A percentile compares a stretch with the other conserved stretches of the same genome.
phyloP scores from a whole-genome alignment of 2,888 invertebrate genomes.

The Thumatha senex region DNA sequence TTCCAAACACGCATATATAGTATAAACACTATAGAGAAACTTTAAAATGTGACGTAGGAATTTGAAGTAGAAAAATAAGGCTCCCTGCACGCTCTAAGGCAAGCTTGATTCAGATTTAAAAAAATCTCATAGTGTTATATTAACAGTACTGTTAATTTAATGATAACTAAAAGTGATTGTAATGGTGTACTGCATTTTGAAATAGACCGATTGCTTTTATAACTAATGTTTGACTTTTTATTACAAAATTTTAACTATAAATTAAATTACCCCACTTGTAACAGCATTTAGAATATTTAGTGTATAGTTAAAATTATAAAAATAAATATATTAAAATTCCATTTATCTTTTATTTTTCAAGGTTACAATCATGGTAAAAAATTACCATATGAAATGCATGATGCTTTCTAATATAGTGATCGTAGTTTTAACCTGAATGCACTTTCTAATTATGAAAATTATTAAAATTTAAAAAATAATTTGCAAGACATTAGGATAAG shows the following conservation, averaged over 20 bases:
- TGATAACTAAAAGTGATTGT: conserved; percentile 11
- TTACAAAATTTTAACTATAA: not conserved
- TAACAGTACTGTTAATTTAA: conserved; percentile 14
- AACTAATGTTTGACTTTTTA: conserved; percentile 12
- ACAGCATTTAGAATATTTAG: not conserved
- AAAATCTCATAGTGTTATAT: not conserved
- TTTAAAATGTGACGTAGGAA: conserved; percentile 32
- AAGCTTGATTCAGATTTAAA: conserved; percentile 8
- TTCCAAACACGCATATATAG: conserved; percentile 20
- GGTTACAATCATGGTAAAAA: no score
- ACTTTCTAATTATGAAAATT: no score
- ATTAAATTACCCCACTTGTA: not conserved
- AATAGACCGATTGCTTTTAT: conserved; percentile 33
- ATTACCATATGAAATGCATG: no score
- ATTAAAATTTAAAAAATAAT: no score
- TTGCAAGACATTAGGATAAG: not conserved
- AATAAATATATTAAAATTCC: not conserved
- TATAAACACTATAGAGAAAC: conserved; percentile 33
- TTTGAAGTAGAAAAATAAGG: conserved; percentile 31
- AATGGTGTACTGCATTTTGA: conserved; percentile 25
- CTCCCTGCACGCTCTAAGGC: conserved; percentile 24
- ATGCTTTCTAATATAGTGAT: no score
- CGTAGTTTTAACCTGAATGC: no score
- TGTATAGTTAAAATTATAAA: not conserved
- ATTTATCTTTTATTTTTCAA: no score